Evolutionary conservation across 2,888 invertebrate species (phyloP).

Genomic region (Phyllotreta striolata): DNA sequence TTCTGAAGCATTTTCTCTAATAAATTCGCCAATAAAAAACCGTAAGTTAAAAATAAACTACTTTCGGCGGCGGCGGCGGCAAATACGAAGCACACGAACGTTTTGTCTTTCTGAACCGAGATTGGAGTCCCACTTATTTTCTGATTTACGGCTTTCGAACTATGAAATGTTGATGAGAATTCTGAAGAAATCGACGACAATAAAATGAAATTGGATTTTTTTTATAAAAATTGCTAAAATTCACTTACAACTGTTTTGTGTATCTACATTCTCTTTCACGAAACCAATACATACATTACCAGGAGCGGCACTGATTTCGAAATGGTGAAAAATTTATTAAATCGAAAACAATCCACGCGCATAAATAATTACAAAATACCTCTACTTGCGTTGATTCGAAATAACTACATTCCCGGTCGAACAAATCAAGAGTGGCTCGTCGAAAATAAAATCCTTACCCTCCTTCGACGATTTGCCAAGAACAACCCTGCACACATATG

Average conservation of each 20-base stretch:
- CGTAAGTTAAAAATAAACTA: no score
- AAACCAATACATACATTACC: constrained; percentile 44
- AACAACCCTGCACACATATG: constrained; percentile 3
- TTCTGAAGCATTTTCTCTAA: no score
- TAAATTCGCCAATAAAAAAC: no score
- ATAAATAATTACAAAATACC: background rate
- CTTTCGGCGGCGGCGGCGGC: no score
- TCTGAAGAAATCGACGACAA: constrained; percentile 60
- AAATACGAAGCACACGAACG: constrained; percentile 22
- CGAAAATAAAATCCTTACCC: no score
- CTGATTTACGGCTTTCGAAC: constrained; percentile 60
- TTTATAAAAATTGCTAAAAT: constrained; percentile 48
- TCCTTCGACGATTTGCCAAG: no score
- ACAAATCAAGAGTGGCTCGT: no score
- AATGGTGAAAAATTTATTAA: background rate
- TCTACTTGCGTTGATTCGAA: background rate
- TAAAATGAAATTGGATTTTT: constrained; percentile 61
- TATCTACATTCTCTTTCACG: constrained; percentile 39
- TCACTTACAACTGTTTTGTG: constrained; percentile 42
- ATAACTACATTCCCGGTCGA: no score
- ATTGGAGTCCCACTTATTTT: constrained; percentile 48
- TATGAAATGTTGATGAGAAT: constrained; percentile 63
- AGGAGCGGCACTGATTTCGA: constrained; percentile 23
- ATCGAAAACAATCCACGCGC: background rate
- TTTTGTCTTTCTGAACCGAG: constrained; percentile 23